These are phyloP conservation scores for Cryptoblepharus egeriae DNA, from an alignment of 2,797 vertebrate genomes.

Conservation along the genomic window DNA sequence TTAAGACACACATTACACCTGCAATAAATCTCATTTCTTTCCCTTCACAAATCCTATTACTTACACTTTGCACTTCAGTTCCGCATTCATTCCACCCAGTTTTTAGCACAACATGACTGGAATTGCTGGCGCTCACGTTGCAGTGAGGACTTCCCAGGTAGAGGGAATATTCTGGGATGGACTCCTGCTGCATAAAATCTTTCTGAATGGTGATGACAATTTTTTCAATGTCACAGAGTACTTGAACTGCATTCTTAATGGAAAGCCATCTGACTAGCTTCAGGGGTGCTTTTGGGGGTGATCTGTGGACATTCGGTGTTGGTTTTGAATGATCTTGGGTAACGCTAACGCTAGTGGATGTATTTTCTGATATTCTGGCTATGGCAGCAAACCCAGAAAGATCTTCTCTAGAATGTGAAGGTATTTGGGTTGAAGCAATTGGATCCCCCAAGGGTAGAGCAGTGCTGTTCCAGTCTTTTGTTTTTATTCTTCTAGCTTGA, in stretches of 20 bases:
- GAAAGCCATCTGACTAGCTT: constrained; percentile 23
- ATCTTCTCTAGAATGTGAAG: constrained; percentile 15
- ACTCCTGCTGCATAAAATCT: constrained; percentile 75
- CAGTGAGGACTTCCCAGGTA: constrained; percentile 85
- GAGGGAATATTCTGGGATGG: constrained; percentile 77
- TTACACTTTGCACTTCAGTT: constrained; percentile 78
- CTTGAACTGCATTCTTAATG: constrained; percentile 61
- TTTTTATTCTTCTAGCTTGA: not conserved
- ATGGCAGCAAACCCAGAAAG: constrained; percentile 15
- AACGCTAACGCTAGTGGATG: not conserved
- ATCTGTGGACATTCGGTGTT: not conserved
- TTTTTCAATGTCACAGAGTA: constrained; percentile 79
- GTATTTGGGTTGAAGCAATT: constrained; percentile 2
- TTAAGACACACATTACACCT: not conserved
- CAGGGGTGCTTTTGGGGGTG: not conserved
- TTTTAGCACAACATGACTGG: constrained; percentile 79
- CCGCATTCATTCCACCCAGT: constrained; percentile 82
- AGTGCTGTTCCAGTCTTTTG: constrained; percentile 6
- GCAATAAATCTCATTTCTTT: not conserved
- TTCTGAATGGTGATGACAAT: constrained; percentile 79
- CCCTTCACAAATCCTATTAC: constrained; percentile 41
- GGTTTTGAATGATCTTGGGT: rapidly evolving
- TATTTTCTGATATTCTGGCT: constrained; percentile 4
- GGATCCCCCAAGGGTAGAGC: constrained; percentile 19
- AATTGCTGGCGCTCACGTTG: constrained; percentile 74